Evolutionary conservation across 2,797 vertebrate genomes (phyloP), one percentile per base, ranked within the genome.

Genomic region (Cirrhinus mrigala): DNA sequence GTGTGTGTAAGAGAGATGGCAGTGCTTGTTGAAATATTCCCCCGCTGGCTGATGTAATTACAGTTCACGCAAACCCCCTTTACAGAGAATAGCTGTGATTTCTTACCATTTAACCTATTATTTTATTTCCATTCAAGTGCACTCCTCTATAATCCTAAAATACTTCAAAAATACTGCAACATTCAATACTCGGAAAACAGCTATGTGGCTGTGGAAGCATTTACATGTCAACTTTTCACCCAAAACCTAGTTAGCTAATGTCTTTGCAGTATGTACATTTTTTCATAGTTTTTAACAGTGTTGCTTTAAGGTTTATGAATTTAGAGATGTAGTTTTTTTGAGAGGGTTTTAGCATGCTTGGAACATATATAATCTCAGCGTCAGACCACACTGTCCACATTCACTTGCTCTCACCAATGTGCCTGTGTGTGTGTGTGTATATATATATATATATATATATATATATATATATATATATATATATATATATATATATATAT

Each of bases 1-100:
- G 48, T 20, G 18, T 48, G 44, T 16, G 52, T 24, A 33, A 48
- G 74, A 62, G 52, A 18, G 16, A 50, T 75, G 54, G 60, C 22
- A 44, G 52, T 64, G 77, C 58, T 76, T 79, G 56, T 24, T 74
- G 81, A 85, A 86, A 78, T 79, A 78, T 79, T 16, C 68, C 54
- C 78, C 91, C 20, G 83, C n/a, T 15, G 7, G 48, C 58, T 69
- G 88, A 52, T 88, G 83, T 75, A 56, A 87, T 91, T 74, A 88
- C 90, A 90, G 85, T 88, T 87, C 50, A 70, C 71, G 84, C 81
- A 82, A 79, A 71, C 40, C 50, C 22, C 54, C 24, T 79, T 69
- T 62, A 71, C 18, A 71, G 40, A 70, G 20, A 60, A 85, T 44
- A 62, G 62, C 48, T 78, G 58, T 83, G 73, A 76, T 77, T 76